These are phyloP conservation scores for Laticauda colubrina DNA, from an alignment of 2,113 vertebrate species.

Conservation along the genomic window DNA sequence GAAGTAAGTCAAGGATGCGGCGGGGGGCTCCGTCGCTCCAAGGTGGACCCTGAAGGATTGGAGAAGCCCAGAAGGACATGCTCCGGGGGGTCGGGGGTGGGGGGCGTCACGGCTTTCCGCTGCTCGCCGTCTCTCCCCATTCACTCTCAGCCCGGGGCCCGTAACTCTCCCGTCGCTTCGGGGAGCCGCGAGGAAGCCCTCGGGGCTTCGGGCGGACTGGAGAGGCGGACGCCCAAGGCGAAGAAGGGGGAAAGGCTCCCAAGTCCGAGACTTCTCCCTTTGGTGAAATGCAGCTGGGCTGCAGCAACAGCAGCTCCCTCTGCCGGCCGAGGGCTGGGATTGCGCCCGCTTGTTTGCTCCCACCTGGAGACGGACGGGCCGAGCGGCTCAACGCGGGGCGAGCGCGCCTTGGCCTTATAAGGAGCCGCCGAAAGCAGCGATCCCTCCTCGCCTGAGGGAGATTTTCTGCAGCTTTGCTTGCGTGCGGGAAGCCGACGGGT, in stretches of 20 bases:
- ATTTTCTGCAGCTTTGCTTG: neutral
- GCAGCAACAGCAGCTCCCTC: slow-evolving; percentile 42
- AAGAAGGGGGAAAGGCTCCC: slow-evolving; percentile 32
- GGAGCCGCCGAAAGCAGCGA: neutral
- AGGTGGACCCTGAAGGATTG: neutral
- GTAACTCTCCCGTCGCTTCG: neutral
- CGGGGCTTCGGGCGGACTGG: neutral
- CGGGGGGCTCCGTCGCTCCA: neutral
- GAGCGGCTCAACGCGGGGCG: neutral
- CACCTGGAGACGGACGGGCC: slow-evolving; percentile 38
- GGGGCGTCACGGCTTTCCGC: neutral
- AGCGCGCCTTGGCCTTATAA: neutral
- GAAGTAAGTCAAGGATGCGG: neutral
- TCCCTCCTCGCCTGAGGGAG: neutral
- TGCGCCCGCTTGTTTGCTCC: slow-evolving; percentile 37
- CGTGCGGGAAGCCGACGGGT: neutral
- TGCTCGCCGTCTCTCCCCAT: neutral
- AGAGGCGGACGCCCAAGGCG: neutral
- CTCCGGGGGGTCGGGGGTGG: neutral
- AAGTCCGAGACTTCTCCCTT: slow-evolving; percentile 30
- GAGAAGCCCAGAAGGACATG: neutral
- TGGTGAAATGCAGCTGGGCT: neutral
- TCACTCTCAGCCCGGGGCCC: neutral
- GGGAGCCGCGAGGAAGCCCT: neutral
- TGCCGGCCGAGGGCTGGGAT: slow-evolving; percentile 44